Percentiles rank a stretch among this genome's conserved stretches.
Evolutionary conservation across 2,888 invertebrate species (phyloP).

Genomic region (Choristoneura rosaceana): DNA sequence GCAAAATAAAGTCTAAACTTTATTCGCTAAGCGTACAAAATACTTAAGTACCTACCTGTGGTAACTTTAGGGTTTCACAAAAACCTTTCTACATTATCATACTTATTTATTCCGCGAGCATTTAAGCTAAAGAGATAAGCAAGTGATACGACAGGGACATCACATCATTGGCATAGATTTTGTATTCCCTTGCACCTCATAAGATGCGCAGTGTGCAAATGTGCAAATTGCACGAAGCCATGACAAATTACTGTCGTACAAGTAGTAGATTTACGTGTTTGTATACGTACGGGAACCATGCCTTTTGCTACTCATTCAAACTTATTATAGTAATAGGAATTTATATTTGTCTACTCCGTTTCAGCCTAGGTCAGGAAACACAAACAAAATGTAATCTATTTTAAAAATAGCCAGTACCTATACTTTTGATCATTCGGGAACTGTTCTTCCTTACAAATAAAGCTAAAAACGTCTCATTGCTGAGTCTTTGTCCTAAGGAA

Average conservation of each 20-base stretch:
- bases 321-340: no score
- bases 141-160: neutral
- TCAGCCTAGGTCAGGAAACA: no score
- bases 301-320: no score
- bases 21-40: neutral
- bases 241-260: neutral
- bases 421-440: neutral
- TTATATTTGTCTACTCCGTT: no score
- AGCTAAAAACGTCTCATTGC: slow-evolving; percentile 12
- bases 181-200: neutral
- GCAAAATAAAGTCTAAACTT: neutral
- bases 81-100: slow-evolving; percentile 11
- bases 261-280: no score
- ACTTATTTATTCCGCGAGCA: slow-evolving; percentile 16
- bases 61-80: slow-evolving; percentile 12
- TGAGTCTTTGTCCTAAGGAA: slow-evolving; percentile 8
- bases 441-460: slow-evolving; percentile 10
- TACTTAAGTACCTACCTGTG: neutral
- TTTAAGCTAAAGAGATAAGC: slow-evolving; percentile 10
- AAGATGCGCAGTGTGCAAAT: neutral
- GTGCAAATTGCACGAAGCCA: neutral
- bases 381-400: neutral
- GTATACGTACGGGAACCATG: no score
- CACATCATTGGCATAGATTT: slow-evolving; percentile 13
- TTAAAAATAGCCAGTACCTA: no score